These are phyloP conservation scores for Phycodurus eques DNA, from an alignment of 2,113 vertebrate genomes.

Conservation along the genomic window DNA sequence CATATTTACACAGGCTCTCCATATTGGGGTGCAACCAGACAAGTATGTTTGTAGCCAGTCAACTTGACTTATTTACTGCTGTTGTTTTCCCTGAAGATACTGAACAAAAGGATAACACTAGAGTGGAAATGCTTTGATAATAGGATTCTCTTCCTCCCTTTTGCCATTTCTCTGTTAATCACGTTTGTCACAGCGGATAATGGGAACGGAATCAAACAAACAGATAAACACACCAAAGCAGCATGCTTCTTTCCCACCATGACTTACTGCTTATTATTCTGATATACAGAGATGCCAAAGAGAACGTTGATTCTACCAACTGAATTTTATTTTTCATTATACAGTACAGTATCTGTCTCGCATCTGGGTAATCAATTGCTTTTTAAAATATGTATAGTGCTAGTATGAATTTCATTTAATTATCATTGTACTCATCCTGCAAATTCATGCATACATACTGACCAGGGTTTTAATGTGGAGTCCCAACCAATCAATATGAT, in stretches of 20 bases:
- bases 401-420: no score
- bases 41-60: not conserved
- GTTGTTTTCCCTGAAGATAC: not conserved
- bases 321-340: not conserved
- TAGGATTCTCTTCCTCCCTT: conserved; percentile 3
- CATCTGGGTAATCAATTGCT: not conserved
- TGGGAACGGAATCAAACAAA: conserved; percentile 3
- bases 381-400: no score
- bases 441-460: not conserved
- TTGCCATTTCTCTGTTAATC: conserved; percentile 21
- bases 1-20: not conserved
- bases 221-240: conserved; percentile 3
- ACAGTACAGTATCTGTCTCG: not conserved
- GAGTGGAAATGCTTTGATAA: conserved; percentile 1
- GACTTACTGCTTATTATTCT: not conserved
- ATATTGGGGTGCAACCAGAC: not conserved
- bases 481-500: not conserved
- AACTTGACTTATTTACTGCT: not conserved
- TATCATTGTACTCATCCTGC: no score
- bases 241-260: not conserved
- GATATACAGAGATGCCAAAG: not conserved
- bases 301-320: not conserved
- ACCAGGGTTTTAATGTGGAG: not conserved
- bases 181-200: conserved; percentile 34
- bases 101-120: not conserved